Evolutionary conservation across 2,113 vertebrate genomes (phyloP), one percentile per base, ranked within the genome.

Genomic region (Mus pahari): DNA sequence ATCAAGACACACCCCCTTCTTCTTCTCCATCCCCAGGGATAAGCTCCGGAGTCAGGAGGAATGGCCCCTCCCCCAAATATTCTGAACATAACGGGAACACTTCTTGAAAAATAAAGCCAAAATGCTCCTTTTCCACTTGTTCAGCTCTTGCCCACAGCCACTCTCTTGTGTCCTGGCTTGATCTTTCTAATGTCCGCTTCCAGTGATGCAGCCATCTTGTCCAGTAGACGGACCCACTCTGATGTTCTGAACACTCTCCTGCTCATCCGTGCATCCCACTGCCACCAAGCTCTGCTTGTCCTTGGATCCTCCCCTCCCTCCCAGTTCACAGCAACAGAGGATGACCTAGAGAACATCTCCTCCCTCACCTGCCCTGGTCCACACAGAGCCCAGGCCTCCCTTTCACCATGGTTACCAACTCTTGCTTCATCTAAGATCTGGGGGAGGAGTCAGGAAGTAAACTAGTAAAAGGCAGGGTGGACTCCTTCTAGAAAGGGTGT

Each of bases 141-240:
- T 48, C 11, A 45, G 28, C 20, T 74, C 60, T 39, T 10, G 26
- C 19, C 68, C 50, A 16, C 0, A 8, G 11, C 7, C 42, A n/a
- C 50, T 2, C 13, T 11, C 62, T 11, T 2, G 4, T 1, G 31
- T 22, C 48, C 33, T 1, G 5, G 28, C 33, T 79, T 36, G 5
- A 4, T 31, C 91, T 88, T 50, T 1, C 88, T 79, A 36, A 0
- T 36, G 6, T 60, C 58, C 39, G 82, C 36, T 14, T 12, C 26
- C n/a, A 2, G 55, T 5, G 5, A 71, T 0, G 22, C 19, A 9
- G 13, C 71, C 75, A 33, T 0, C 53, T 22, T 17, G 7, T 2
- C 0, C 0, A 33, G 10, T 48, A 73, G 13, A 0, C 0, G 22
- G 22, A 31, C 26, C 74, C 26, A 19, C 5, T 42, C 11, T 7